Evolutionary conservation across 1,140 invertebrate genomes (phyloP).

Genomic region (Mylabris phalerata): DNA sequence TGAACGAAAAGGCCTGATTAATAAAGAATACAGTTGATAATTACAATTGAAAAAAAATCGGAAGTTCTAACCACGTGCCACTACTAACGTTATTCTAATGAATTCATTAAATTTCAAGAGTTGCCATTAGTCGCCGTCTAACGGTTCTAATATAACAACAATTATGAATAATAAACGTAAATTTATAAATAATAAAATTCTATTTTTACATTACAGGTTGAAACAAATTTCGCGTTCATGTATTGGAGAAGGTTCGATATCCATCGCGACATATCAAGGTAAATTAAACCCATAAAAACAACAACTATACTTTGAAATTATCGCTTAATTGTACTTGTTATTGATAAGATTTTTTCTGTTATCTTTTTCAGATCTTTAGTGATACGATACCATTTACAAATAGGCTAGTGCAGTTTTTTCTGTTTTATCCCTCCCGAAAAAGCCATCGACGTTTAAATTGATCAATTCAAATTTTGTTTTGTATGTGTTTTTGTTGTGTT

Average conservation of each 20-base stretch:
- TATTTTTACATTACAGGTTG: constrained; percentile 43
- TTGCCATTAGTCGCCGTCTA: not conserved
- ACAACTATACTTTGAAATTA: not conserved
- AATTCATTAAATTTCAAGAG: constrained; percentile 9
- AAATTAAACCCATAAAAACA: constrained; percentile 9
- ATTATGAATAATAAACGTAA: no score
- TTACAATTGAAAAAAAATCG: no score
- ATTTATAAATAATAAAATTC: not conserved
- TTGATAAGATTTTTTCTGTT: constrained; percentile 2
- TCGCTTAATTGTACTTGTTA: not conserved
- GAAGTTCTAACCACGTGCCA: no score
- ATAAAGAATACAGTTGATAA: no score
- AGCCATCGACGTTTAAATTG: no score
- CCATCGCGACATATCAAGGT: constrained; percentile 60
- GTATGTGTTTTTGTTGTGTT: no score
- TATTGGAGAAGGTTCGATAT: constrained; percentile 58
- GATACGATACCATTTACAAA: constrained; percentile 10
- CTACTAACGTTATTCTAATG: not conserved
- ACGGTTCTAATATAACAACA: not conserved
- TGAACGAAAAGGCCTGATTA: no score
- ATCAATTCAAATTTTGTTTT: no score
- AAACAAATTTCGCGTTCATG: constrained; percentile 48
- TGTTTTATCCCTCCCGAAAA: no score
- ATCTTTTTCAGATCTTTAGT: constrained; percentile 21
- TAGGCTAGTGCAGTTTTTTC: constrained; percentile 3